Percentiles rank a stretch among this genome's conserved stretches.
phyloP scores from a whole-genome alignment of 2,888 invertebrate species.

The Cacoxenus indagator region DNA sequence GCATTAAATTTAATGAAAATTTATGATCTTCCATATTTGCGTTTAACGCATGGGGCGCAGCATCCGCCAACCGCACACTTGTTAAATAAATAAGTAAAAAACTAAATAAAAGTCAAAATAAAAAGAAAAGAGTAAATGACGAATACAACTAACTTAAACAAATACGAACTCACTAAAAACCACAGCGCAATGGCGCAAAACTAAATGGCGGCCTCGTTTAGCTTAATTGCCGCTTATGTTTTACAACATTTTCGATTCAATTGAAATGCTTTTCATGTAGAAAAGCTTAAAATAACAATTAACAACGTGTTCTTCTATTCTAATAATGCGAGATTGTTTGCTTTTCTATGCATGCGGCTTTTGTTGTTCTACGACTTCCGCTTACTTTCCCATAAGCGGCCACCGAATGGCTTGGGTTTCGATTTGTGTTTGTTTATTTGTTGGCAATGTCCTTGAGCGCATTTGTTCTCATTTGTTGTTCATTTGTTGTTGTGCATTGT shows the following conservation, averaged over 20 bases:
- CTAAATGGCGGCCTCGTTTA: background rate
- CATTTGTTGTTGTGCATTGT: too few relatives aligned
- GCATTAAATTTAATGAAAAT: constrained; percentile 71
- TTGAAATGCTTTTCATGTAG: constrained; percentile 12
- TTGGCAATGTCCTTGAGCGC: background rate
- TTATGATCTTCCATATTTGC: constrained; percentile 69
- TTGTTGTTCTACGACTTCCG: background rate
- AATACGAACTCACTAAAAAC: background rate
- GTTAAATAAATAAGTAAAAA: background rate
- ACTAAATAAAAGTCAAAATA: background rate
- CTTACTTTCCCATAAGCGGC: background rate
- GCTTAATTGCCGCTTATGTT: background rate
- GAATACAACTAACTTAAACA: background rate
- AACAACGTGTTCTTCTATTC: background rate
- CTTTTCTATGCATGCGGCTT: background rate
- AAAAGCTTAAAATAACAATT: background rate
- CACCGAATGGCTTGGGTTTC: background rate
- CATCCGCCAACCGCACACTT: too few relatives aligned
- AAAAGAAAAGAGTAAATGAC: background rate
- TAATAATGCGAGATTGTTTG: background rate
- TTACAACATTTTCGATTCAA: background rate
- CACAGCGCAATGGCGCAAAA: background rate
- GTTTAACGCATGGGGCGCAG: constrained; percentile 28
- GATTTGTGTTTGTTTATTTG: background rate
- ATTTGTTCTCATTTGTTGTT: background rate